phyloP scores from a whole-genome alignment of 2,888 invertebrate genomes.

The Lobophora halterata region DNA sequence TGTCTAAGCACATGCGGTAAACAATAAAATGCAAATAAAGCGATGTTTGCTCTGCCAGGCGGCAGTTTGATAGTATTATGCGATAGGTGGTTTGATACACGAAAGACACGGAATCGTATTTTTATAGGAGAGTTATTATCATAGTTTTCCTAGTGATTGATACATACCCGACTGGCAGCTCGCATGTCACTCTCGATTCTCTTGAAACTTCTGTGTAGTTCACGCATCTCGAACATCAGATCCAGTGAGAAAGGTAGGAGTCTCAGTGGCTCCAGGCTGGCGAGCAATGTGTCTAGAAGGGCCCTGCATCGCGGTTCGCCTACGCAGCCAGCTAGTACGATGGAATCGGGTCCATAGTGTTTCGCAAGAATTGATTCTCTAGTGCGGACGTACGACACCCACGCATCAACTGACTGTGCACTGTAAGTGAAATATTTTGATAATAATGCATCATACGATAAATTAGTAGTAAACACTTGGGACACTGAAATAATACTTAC shows the following conservation, averaged over 20 bases:
- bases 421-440: constrained; percentile 66
- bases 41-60: constrained; percentile 58
- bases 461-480: too few species aligned
- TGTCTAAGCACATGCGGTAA: constrained; percentile 74
- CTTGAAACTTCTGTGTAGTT: constrained; percentile 88
- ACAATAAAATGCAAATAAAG: constrained; percentile 80
- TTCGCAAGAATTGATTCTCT: constrained; percentile 90
- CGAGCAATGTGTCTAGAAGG: constrained; percentile 86
- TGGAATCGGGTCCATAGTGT: constrained; percentile 88
- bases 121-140: constrained; percentile 30
- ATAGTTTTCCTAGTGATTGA: constrained; percentile 19
- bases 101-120: constrained; percentile 43
- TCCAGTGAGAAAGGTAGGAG: constrained; percentile 91
- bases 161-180: constrained; percentile 73
- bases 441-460: too few species aligned
- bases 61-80: constrained; percentile 52
- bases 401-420: constrained; percentile 93
- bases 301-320: constrained; percentile 80
- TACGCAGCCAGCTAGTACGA: constrained; percentile 84
- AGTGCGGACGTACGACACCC: constrained; percentile 92
- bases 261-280: constrained; percentile 89
- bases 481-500: constrained; percentile 70
- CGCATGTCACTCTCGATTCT: constrained; percentile 82
- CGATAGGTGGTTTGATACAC: constrained; percentile 49
- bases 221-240: constrained; percentile 88